phyloP scores from a whole-genome alignment of 2,113 vertebrate genomes.

The Scomber scombrus region DNA sequence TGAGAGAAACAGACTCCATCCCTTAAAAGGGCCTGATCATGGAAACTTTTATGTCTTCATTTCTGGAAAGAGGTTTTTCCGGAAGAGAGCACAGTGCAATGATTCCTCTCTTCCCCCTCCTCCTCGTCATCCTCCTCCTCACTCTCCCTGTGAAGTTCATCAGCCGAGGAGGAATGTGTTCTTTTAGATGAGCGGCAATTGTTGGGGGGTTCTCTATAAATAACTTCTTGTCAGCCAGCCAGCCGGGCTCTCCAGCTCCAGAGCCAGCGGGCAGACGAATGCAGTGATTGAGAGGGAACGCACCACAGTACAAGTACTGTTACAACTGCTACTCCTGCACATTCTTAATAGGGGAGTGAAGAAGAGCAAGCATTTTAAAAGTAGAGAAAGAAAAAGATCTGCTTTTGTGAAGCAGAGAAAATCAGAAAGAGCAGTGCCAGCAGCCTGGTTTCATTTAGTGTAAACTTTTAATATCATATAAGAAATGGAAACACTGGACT shows the following conservation, averaged over 20 bases:
- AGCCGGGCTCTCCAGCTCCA: conserved; percentile 41
- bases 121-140: background rate
- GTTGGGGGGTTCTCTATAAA: conserved; percentile 65
- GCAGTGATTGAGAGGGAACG: background rate
- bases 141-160: conserved; percentile 51
- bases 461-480: background rate
- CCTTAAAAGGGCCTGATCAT: conserved; percentile 62
- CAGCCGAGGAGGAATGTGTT: conserved; percentile 61
- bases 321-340: background rate
- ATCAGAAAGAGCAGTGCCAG: background rate
- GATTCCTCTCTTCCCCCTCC: conserved; percentile 9
- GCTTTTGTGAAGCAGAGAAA: background rate
- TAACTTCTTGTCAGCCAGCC: conserved; percentile 56
- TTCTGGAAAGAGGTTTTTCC: conserved; percentile 46
- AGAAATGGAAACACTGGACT: conserved; percentile 4
- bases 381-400: background rate
- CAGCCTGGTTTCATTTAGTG: background rate
- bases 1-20: background rate
- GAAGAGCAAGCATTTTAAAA: background rate
- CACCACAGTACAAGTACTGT: background rate
- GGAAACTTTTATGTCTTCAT: conserved; percentile 30
- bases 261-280: conserved; percentile 9
- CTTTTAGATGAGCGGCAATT: conserved; percentile 38
- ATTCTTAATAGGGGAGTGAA: background rate
- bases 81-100: conserved; percentile 25